Base-by-base conservation (phyloP, 2,888 invertebrate genomes). In the Scelioninae gen. 2 region DNA sequence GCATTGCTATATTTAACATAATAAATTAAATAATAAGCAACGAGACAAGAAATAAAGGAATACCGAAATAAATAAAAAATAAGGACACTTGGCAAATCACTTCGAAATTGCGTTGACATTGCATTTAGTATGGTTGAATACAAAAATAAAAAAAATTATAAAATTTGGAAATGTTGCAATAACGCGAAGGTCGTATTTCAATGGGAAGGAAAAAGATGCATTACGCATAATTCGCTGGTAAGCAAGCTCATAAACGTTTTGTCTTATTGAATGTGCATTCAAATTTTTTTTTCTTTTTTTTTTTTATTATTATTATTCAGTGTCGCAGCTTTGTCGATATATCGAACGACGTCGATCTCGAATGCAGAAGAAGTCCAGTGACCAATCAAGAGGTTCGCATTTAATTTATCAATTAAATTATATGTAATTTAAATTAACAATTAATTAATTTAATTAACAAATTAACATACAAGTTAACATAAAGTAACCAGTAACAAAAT, bases 311-410 rank as follows among this genome's bases (percentile, higher is more conserved):
- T 81, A 82, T 81, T 83, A 82, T 67, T 83, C 87, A 90, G 90
- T 89, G 90, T 87, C 89, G 90, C 83, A 90, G 90, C 87, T 90
- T 90, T 84, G 89, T 89, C 81, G 90, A 90, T 85, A 87, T 90
- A 81, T 89, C 89, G 80, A 89, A 88, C 85, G 88, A 88, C 74
- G 86, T 86, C 74, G 86, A 85, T 77, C 82, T 82, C 35, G 82
- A 80, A 71, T 81, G 81, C 78, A 79, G 83, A 77, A 81, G 81
- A 72, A 80, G 80, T 74, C 76, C 82, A 79, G 81, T 81, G 71
- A 75, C 76, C 53, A 81, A 81, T 53, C 78, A 78, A 53, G 84
- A 85, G 85, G 84, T 85, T 81, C 78, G 84, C 81, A 80, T 77
- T 5, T 13, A 31, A 13, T 41, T 41, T 41, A 1, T 15, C 31